Evolutionary conservation across 1,140 invertebrate genomes (phyloP).

Genomic region (Drosophila murphyi): DNA sequence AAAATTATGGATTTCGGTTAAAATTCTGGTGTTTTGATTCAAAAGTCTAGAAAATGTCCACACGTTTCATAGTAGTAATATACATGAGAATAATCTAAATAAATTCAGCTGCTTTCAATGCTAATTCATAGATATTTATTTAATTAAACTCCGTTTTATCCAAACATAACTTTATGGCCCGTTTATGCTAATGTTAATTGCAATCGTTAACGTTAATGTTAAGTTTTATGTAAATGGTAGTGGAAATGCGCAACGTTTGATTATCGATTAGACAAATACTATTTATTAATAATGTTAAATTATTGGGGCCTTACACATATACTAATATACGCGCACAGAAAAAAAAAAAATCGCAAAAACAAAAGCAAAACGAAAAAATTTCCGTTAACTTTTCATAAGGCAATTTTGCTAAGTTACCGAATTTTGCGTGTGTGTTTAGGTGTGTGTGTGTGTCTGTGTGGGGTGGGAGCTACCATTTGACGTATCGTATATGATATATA

Average conservation of each 20-base stretch:
- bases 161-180: background rate
- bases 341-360: constrained; percentile 7
- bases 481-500: constrained; percentile 3
- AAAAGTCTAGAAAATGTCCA: too few species aligned
- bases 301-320: constrained; percentile 16
- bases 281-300: constrained; percentile 46
- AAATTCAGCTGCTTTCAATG: too few species aligned
- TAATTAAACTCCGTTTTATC: background rate
- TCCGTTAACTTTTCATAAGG: constrained; percentile 40
- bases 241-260: constrained; percentile 19
- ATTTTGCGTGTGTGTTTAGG: background rate
- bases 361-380: constrained; percentile 20
- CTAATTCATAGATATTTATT: too few species aligned
- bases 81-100: too few species aligned
- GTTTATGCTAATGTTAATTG: background rate
- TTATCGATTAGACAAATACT: constrained; percentile 33
- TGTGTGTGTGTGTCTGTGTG: background rate
- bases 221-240: constrained; percentile 12
- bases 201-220: constrained; percentile 19
- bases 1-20: too few species aligned
- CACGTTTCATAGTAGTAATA: too few species aligned
- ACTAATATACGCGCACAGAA: constrained; percentile 10
- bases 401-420: constrained; percentile 29
- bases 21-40: too few species aligned
- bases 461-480: background rate